Conservation (phyloP, 1,140 invertebrate species). For the Panulirus ornatus region DNA sequence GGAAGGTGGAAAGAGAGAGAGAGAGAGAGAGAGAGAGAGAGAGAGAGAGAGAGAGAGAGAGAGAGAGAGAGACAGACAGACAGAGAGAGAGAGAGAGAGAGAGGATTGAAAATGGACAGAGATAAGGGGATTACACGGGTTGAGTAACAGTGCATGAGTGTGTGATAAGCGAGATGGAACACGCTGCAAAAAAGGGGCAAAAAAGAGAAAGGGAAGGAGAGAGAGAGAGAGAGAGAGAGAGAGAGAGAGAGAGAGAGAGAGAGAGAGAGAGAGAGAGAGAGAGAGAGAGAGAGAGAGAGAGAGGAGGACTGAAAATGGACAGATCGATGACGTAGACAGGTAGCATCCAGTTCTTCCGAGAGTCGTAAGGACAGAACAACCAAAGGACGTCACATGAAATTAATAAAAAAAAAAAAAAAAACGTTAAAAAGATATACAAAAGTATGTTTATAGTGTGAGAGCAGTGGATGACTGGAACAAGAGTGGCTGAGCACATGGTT, state of each 20-base stretch:
- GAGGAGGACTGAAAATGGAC: not conserved
- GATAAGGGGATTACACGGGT: not conserved
- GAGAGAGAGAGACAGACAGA: constrained; percentile 23
- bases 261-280: too few relatives aligned
- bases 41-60: constrained; percentile 29
- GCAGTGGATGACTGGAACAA: too few relatives aligned
- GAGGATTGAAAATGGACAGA: not conserved
- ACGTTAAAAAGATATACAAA: not conserved
- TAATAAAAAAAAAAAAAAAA: too few relatives aligned
- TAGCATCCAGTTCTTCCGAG: not conserved
- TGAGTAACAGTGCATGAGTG: too few relatives aligned
- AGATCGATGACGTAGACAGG: not conserved
- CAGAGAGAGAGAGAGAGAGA: constrained; percentile 18
- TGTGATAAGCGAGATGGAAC: not conserved
- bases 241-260: too few relatives aligned
- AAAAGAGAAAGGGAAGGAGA: not conserved
- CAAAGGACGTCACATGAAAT: too few relatives aligned
- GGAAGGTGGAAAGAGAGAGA: too few relatives aligned
- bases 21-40: constrained; percentile 15
- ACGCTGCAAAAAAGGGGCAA: not conserved
- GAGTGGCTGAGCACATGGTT: too few relatives aligned
- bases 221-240: not conserved
- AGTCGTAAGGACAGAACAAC: too few relatives aligned
- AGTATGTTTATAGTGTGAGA: too few relatives aligned
- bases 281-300: not conserved